These are phyloP conservation scores for Coracias cyanogaster DNA, from an alignment of 2,797 vertebrate genomes.

Conservation along the genomic window DNA sequence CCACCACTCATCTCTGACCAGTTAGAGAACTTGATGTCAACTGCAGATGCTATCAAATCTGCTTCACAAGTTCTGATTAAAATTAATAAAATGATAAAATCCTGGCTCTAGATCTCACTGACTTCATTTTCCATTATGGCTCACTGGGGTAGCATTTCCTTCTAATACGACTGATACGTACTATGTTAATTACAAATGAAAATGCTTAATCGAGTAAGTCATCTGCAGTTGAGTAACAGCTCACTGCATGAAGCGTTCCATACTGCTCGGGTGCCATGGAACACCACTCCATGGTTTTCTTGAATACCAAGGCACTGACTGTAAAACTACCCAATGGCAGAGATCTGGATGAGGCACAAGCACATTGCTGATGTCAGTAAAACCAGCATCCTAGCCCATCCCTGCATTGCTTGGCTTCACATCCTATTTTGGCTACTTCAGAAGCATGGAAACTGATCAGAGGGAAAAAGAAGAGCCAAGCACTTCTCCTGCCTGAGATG, in stretches of 20 bases:
- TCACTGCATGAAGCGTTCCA: background rate
- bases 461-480: background rate
- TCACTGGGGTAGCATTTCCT: conserved; percentile 1
- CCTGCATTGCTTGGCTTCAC: background rate
- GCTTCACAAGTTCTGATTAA: conserved; percentile 29
- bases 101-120: conserved; percentile 23
- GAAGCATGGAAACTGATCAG: background rate
- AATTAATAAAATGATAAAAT: background rate
- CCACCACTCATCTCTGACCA: background rate
- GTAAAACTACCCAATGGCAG: background rate
- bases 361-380: background rate
- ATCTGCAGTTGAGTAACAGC: conserved; percentile 4
- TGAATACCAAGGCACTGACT: conserved; percentile 21
- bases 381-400: background rate
- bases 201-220: background rate
- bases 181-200: background rate
- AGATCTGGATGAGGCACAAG: conserved; percentile 9
- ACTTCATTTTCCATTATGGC: conserved; percentile 52
- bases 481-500: background rate
- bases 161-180: background rate
- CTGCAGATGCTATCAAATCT: conserved; percentile 2
- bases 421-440: background rate
- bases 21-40: background rate
- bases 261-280: background rate
- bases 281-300: background rate